phyloP scores from a whole-genome alignment of 2,888 invertebrate species.

The Perizoma flavofasciatum region DNA sequence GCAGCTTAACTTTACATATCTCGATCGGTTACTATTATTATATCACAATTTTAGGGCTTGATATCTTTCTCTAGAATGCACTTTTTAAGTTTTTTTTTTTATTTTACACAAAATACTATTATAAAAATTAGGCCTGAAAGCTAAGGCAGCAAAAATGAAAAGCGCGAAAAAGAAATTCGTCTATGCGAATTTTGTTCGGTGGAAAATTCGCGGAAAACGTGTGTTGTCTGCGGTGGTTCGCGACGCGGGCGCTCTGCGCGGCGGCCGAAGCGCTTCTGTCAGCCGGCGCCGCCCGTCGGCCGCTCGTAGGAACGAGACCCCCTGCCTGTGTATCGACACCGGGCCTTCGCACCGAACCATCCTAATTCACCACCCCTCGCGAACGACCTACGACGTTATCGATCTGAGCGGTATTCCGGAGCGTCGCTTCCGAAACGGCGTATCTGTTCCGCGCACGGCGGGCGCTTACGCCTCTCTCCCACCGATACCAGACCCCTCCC shows the following conservation, averaged over 20 bases:
- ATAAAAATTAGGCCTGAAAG: slow-evolving; percentile 49
- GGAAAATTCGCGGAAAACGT: slow-evolving; percentile 57
- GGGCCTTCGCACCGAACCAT: slow-evolving; percentile 51
- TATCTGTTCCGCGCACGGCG: slow-evolving; percentile 36
- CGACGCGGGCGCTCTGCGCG: slow-evolving; percentile 74
- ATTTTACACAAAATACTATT: slow-evolving; percentile 16
- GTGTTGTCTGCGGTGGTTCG: slow-evolving; percentile 30
- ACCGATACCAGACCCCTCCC: slow-evolving; percentile 43
- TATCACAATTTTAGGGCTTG: slow-evolving; percentile 53
- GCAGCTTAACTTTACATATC: slow-evolving; percentile 53
- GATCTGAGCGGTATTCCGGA: slow-evolving; percentile 34
- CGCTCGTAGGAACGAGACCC: slow-evolving; percentile 57
- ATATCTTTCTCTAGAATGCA: slow-evolving; percentile 21
- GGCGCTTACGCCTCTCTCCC: slow-evolving; percentile 47
- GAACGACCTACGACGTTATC: slow-evolving; percentile 50
- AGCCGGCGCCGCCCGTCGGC: slow-evolving; percentile 61
- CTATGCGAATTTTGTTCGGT: slow-evolving; percentile 44
- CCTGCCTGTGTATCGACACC: slow-evolving; percentile 42
- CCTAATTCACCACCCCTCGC: slow-evolving; percentile 58
- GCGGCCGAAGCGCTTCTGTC: slow-evolving; percentile 74
- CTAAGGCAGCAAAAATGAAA: slow-evolving; percentile 24
- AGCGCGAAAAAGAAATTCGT: slow-evolving; percentile 26
- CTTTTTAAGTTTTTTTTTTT: slow-evolving; percentile 34
- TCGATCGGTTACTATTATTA: slow-evolving; percentile 31
- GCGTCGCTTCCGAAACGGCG: slow-evolving; percentile 42